phyloP scores from a whole-genome alignment of 2,888 invertebrate species.

The Ptychoptera contaminata region DNA sequence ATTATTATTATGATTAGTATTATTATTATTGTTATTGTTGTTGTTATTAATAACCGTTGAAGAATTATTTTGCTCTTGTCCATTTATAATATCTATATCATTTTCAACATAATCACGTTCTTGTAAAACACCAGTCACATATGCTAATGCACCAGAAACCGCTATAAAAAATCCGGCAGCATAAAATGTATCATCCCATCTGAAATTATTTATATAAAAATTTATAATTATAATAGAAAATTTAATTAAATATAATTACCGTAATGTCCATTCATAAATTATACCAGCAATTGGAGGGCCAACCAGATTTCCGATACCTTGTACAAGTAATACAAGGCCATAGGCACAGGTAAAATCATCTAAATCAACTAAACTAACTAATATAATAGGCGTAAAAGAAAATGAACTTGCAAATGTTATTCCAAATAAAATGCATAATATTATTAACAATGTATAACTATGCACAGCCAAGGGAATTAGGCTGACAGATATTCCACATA shows the following conservation, averaged over 20 bases:
- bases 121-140: constrained; percentile 26
- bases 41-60: no score
- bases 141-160: constrained; percentile 45
- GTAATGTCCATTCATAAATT: constrained; percentile 24
- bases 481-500: constrained; percentile 27
- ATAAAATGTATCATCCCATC: constrained; percentile 67
- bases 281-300: constrained; percentile 85
- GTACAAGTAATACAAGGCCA: constrained; percentile 73
- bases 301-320: constrained; percentile 81
- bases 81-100: no score
- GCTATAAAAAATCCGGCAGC: constrained; percentile 69
- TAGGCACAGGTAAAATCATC: constrained; percentile 88
- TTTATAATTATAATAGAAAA: background rate
- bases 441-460: constrained; percentile 20
- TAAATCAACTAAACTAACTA: constrained; percentile 75
- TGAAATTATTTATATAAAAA: constrained; percentile 11
- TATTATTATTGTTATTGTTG: no score
- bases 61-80: no score
- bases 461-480: constrained; percentile 24
- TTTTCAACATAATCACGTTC: constrained; percentile 15
- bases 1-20: no score
- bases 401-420: constrained; percentile 84
- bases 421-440: constrained; percentile 54
- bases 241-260: constrained; percentile 14
- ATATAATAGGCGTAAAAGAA: constrained; percentile 76